Evolutionary conservation across 2,888 invertebrate species (phyloP).

Genomic region (Omphaloscelis lunosa): DNA sequence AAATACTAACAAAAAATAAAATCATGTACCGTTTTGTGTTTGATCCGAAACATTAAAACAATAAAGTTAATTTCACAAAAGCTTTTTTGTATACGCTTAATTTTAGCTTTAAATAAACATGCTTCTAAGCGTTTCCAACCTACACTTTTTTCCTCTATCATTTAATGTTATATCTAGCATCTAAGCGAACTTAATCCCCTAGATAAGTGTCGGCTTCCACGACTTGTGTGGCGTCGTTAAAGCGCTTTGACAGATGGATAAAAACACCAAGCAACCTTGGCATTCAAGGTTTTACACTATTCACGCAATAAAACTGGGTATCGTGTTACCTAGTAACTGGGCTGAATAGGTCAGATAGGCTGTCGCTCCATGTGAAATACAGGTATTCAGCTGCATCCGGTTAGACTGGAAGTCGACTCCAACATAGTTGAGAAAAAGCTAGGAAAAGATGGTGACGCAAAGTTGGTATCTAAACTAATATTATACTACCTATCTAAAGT

Average conservation of each 20-base stretch:
- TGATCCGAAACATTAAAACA: background rate
- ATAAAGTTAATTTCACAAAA: background rate
- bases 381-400: background rate
- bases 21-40: background rate
- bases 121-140: background rate
- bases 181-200: conserved; percentile 31
- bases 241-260: conserved; percentile 28
- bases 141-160: conserved; percentile 16
- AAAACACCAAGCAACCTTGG: conserved; percentile 27
- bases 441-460: background rate
- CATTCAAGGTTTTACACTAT: conserved; percentile 1
- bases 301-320: background rate
- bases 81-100: background rate
- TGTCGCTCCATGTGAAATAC: background rate
- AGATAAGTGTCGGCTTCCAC: conserved; percentile 42
- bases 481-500: too few relatives aligned
- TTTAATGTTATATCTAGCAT: conserved; percentile 13
- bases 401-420: background rate
- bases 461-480: too few relatives aligned
- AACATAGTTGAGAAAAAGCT: background rate
- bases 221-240: conserved; percentile 9
- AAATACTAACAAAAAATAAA: background rate
- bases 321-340: background rate
- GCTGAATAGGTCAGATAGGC: background rate
- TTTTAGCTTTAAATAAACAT: background rate